Evolutionary conservation across 2,888 invertebrate genomes (phyloP).

Genomic region (Leucophenga maculata): DNA sequence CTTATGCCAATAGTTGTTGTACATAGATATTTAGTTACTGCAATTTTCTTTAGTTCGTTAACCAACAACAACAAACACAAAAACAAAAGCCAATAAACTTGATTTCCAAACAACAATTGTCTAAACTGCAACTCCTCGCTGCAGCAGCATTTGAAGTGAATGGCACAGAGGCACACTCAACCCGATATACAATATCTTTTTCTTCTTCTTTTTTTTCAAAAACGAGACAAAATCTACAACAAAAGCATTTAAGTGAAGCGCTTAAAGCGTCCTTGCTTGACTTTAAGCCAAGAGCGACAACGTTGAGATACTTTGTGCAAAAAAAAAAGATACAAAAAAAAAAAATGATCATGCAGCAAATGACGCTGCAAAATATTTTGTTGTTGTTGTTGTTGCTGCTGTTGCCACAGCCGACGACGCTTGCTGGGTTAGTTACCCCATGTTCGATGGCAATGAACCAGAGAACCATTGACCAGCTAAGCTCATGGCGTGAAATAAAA

Average conservation of each 20-base stretch:
- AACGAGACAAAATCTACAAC: background rate
- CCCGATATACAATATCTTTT: slow-evolving; percentile 1
- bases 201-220: background rate
- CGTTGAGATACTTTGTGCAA: background rate
- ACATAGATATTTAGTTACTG: too few species aligned
- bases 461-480: slow-evolving; percentile 71
- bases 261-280: slow-evolving; percentile 22
- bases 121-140: background rate
- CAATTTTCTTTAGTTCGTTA: background rate
- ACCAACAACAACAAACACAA: slow-evolving; percentile 4
- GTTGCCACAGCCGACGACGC: slow-evolving; percentile 2
- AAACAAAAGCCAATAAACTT: slow-evolving; percentile 25
- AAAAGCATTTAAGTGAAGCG: slow-evolving; percentile 33
- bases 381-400: background rate
- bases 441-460: slow-evolving; percentile 73
- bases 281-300: slow-evolving; percentile 1
- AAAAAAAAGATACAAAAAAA: slow-evolving; percentile 25
- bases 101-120: background rate
- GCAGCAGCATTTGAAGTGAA: slow-evolving; percentile 38
- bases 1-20: too few species aligned
- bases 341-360: slow-evolving; percentile 35
- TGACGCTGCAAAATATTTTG: background rate
- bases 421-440: slow-evolving; percentile 69
- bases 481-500: slow-evolving; percentile 24
- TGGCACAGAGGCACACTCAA: slow-evolving; percentile 44